These are phyloP conservation scores for Neosilurus mollespiculum DNA, from an alignment of 2,797 vertebrate genomes.

Conservation along the genomic window DNA sequence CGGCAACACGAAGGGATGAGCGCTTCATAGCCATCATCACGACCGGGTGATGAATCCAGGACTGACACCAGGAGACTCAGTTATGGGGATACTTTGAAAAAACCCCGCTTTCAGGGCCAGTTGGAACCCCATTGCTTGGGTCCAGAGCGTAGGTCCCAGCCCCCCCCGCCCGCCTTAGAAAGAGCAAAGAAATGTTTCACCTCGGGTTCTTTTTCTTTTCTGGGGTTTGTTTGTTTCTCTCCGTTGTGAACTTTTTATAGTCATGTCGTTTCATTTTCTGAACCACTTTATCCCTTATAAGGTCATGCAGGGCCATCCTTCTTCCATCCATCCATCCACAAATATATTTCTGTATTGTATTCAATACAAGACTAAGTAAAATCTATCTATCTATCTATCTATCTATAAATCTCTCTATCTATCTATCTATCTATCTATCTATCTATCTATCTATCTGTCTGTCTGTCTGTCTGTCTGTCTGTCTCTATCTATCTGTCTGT, in stretches of 20 bases:
- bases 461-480: too few species aligned
- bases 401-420: background rate
- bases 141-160: background rate
- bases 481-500: too few species aligned
- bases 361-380: background rate
- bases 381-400: background rate
- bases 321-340: background rate
- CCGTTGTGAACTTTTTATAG: background rate
- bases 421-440: background rate
- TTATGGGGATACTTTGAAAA: background rate
- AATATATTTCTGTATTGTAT: background rate
- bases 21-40: background rate
- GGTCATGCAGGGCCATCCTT: too few species aligned
- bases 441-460: too few species aligned
- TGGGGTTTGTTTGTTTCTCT: background rate
- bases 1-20: background rate
- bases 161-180: background rate
- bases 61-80: background rate
- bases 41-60: background rate
- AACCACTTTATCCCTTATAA: too few species aligned
- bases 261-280: too few species aligned
- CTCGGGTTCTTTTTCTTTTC: background rate
- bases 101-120: background rate
- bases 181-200: background rate
- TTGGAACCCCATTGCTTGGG: background rate